Percentiles rank a stretch among this genome's conserved stretches.
These are phyloP conservation scores for Campoplex capitator DNA, from an alignment of 2,888 invertebrate genomes.

Conservation along the genomic window DNA sequence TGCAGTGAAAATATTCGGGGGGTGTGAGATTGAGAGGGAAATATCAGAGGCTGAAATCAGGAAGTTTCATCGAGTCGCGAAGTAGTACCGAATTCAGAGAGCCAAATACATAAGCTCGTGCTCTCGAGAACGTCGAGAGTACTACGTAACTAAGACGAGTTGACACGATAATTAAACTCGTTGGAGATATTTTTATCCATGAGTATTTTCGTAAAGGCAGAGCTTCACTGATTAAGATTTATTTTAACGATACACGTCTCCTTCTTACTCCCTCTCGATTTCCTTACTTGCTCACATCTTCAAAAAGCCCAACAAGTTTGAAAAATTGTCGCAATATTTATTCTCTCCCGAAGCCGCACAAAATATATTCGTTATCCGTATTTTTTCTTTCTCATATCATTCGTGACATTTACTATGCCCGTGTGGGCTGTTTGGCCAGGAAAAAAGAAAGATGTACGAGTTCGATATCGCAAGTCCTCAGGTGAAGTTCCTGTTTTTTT, in stretches of 20 bases:
- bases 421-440: constrained; percentile 50
- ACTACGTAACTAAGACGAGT: not conserved
- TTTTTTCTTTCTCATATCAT: constrained; percentile 60
- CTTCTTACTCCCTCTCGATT: not conserved
- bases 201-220: not conserved
- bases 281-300: not conserved
- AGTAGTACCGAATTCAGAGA: constrained; percentile 24
- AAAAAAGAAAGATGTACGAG: constrained; percentile 55
- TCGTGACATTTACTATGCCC: constrained; percentile 59
- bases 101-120: not conserved
- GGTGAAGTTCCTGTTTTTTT: constrained; percentile 43
- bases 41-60: constrained; percentile 14
- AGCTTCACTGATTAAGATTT: too few species aligned
- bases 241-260: too few species aligned
- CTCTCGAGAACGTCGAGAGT: not conserved
- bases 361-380: constrained; percentile 47
- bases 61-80: constrained; percentile 35
- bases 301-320: not conserved
- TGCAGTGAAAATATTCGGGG: not conserved
- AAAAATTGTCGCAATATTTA: not conserved
- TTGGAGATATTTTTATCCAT: not conserved
- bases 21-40: not conserved
- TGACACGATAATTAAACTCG: not conserved
- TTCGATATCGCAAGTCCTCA: constrained; percentile 55
- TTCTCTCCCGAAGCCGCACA: not conserved